phyloP scores from a whole-genome alignment of 2,888 invertebrate species.

The Rhodophaea formosa region DNA sequence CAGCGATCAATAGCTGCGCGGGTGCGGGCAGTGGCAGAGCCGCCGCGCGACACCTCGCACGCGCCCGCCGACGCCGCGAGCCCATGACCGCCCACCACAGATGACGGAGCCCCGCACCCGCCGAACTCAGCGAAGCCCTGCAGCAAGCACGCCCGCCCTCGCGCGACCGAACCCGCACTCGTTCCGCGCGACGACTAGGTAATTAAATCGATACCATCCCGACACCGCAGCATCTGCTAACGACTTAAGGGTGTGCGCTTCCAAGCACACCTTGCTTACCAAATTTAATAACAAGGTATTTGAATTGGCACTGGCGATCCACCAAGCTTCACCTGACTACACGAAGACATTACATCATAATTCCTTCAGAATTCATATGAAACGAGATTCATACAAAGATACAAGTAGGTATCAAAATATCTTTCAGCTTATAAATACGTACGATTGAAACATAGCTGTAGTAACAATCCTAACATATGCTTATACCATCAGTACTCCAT shows the following conservation, averaged over 20 bases:
- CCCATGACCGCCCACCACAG: constrained; percentile 76
- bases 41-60: constrained; percentile 65
- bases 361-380: no score
- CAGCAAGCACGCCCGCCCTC: constrained; percentile 58
- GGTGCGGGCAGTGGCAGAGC: constrained; percentile 69
- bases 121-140: constrained; percentile 58
- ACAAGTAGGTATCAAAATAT: no score
- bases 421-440: no score
- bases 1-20: constrained; percentile 59
- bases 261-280: neutral
- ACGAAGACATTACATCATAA: no score
- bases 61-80: constrained; percentile 51
- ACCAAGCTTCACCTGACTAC: no score
- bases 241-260: constrained; percentile 38
- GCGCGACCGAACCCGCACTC: constrained; percentile 44
- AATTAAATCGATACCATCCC: constrained; percentile 62
- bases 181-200: constrained; percentile 62
- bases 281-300: neutral
- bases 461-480: no score
- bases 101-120: constrained; percentile 78
- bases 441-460: no score
- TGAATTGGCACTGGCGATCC: no score
- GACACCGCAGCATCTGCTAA: constrained; percentile 50
- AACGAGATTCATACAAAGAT: no score
- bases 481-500: no score